Evolutionary conservation across 2,797 vertebrate genomes (phyloP).

Genomic region (Periophthalmus magnuspinnatus): DNA sequence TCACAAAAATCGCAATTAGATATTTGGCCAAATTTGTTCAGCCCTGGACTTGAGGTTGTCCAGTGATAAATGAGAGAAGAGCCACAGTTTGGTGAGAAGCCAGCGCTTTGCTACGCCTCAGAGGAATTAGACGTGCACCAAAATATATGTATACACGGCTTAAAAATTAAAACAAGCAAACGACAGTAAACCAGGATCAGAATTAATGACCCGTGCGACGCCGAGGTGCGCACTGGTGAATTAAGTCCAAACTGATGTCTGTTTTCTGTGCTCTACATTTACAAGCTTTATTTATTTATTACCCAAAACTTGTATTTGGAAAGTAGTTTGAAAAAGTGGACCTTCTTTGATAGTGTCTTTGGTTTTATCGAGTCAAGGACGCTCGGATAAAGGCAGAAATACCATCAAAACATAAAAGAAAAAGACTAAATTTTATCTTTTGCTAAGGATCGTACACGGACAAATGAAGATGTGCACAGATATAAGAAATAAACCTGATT

Average conservation of each 20-base stretch:
- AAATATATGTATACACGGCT: conserved; percentile 3
- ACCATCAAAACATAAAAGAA: not conserved
- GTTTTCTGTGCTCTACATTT: not conserved
- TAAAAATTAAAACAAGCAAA: conserved; percentile 28
- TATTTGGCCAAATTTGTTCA: too few species aligned
- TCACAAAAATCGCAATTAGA: too few species aligned
- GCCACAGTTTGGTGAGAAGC: conserved; percentile 38
- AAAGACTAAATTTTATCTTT: too few species aligned
- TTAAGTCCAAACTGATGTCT: not conserved
- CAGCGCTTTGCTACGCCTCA: conserved; percentile 43
- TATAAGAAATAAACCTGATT: not conserved
- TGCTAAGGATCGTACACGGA: too few species aligned
- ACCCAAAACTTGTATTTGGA: not conserved
- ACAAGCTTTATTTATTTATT: not conserved
- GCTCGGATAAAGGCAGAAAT: not conserved
- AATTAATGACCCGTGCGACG: conserved; percentile 3
- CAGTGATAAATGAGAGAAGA: conserved; percentile 57
- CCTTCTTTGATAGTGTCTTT: not conserved
- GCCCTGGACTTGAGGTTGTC: conserved; percentile 10
- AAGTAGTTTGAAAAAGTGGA: not conserved
- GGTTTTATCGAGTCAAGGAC: not conserved
- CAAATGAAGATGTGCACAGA: too few species aligned
- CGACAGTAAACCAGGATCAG: conserved; percentile 2
- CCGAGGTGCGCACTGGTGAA: not conserved
- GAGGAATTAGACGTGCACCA: conserved; percentile 17